These are phyloP conservation scores for Chrysaora quinquecirrha DNA, from an alignment of 30 jellyfish, hydroid and myxozoan species.

Conservation along the genomic window DNA sequence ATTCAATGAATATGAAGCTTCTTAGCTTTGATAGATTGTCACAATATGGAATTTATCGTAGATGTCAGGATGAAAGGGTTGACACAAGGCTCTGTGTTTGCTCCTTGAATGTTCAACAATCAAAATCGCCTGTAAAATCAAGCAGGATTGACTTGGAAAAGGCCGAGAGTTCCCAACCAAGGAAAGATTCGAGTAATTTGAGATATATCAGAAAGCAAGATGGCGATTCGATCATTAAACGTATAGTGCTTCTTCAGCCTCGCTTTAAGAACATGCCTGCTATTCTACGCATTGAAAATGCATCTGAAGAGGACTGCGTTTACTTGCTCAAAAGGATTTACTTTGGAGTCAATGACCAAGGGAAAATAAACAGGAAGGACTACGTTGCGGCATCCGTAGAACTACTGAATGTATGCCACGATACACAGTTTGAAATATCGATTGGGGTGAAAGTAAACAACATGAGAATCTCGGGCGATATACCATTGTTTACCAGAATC, in stretches of 20 bases:
- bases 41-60: constrained; percentile 78
- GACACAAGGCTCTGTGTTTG: constrained; percentile 82
- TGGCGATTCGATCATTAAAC: too few species aligned
- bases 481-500: constrained; percentile 8
- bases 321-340: constrained; percentile 3
- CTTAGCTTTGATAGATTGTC: constrained; percentile 81
- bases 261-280: constrained; percentile 12
- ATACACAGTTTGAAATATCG: not conserved
- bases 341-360: not conserved
- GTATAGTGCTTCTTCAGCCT: constrained; percentile 24
- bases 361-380: not conserved
- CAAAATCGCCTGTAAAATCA: too few species aligned
- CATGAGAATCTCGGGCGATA: constrained; percentile 4
- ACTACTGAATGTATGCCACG: constrained; percentile 16
- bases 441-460: constrained; percentile 9
- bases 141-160: too few species aligned
- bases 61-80: constrained; percentile 78
- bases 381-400: constrained; percentile 27
- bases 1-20: constrained; percentile 50
- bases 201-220: too few species aligned
- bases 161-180: too few species aligned
- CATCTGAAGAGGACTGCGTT: constrained; percentile 20
- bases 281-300: not conserved
- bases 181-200: too few species aligned
- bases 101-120: constrained; percentile 27